phyloP scores from a whole-genome alignment of 2,888 invertebrate genomes.

The Apodemia hepburni region DNA sequence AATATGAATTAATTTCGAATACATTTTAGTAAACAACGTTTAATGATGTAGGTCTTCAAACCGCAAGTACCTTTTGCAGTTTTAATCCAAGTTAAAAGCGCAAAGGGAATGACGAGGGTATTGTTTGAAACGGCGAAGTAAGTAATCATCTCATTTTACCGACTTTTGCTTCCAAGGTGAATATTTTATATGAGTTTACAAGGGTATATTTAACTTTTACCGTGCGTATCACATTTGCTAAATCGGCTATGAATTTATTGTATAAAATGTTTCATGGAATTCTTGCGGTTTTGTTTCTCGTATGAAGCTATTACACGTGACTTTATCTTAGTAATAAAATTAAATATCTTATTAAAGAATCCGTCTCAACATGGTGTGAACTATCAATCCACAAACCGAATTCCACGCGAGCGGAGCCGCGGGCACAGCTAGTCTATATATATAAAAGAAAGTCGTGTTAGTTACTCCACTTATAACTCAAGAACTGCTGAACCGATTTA shows the following conservation, averaged over 20 bases:
- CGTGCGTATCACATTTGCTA: constrained; percentile 8
- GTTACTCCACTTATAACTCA: too few relatives aligned
- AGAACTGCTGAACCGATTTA: too few relatives aligned
- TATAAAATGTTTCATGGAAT: neutral
- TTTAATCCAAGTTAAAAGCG: constrained; percentile 13
- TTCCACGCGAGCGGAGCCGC: too few relatives aligned
- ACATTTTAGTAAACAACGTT: constrained; percentile 5
- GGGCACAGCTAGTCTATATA: too few relatives aligned
- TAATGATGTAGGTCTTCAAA: constrained; percentile 5
- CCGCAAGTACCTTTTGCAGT: constrained; percentile 9
- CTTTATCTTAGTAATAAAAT: too few relatives aligned
- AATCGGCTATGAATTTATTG: constrained; percentile 3
- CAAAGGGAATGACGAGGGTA: constrained; percentile 13
- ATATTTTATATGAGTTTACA: constrained; percentile 12
- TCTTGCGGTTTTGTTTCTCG: neutral
- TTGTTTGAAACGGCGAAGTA: constrained; percentile 9
- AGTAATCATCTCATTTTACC: constrained; percentile 14
- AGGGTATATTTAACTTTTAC: neutral
- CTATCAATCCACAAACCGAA: too few relatives aligned
- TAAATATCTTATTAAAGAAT: too few relatives aligned
- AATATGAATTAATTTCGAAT: neutral
- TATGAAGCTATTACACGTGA: too few relatives aligned
- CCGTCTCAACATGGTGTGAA: too few relatives aligned
- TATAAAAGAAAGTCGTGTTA: too few relatives aligned
- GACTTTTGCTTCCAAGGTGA: constrained; percentile 11